phyloP scores from a whole-genome alignment of 1,140 invertebrate species.

The Neodiprion virginianus region DNA sequence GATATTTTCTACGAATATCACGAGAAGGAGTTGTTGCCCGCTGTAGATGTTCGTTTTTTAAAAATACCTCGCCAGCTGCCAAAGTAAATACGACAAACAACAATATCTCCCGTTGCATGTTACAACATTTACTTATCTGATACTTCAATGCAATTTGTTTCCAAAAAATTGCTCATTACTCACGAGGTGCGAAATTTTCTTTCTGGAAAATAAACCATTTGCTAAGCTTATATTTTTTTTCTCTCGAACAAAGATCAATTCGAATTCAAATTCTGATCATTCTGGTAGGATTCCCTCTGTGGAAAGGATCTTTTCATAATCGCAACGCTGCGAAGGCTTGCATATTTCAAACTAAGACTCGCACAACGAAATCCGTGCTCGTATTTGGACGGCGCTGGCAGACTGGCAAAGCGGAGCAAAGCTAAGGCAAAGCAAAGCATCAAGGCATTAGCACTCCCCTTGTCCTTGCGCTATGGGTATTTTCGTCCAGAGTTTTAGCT shows the following conservation, averaged over 20 bases:
- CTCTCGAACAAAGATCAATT: no score
- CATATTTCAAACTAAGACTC: no score
- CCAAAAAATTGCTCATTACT: no score
- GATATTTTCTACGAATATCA: not conserved
- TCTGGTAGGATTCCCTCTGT: no score
- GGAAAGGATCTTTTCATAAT: no score
- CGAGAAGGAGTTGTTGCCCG: not conserved
- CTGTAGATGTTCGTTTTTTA: not conserved
- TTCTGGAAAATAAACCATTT: no score
- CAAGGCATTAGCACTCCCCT: slow-evolving; percentile 24
- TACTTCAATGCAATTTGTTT: no score
- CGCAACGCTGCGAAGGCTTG: no score
- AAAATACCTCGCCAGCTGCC: not conserved
- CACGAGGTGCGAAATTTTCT: no score
- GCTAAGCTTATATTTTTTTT: no score
- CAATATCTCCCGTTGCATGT: not conserved
- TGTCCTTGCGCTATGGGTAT: slow-evolving; percentile 57
- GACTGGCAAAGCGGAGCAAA: not conserved
- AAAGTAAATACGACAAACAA: not conserved
- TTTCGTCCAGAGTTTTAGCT: slow-evolving; percentile 56
- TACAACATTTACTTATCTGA: not conserved
- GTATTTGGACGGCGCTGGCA: not conserved
- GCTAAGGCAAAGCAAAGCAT: slow-evolving; percentile 4
- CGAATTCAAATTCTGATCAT: no score
- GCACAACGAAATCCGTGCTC: no score